Percentiles rank a stretch among this genome's conserved stretches.
These are phyloP conservation scores for Lamprologus tigripictilis DNA, from an alignment of 2,113 vertebrate species.

Conservation along the genomic window DNA sequence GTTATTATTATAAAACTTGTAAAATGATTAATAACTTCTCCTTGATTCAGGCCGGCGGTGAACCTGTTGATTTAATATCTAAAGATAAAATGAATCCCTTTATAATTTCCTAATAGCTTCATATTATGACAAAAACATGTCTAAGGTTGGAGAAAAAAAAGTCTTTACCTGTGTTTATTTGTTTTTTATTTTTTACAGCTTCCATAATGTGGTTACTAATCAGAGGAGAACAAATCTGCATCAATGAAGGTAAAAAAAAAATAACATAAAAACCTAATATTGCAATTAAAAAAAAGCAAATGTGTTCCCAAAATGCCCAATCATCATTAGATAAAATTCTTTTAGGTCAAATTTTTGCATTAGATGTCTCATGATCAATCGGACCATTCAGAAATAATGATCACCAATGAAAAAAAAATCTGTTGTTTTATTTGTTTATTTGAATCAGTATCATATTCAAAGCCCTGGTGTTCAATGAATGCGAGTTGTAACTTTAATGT, in stretches of 20 bases:
- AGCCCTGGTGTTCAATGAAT: neutral
- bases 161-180: neutral
- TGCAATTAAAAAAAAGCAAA: accelerated
- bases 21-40: neutral
- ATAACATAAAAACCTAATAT: neutral
- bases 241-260: accelerated
- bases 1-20: neutral
- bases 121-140: neutral
- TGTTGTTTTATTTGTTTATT: neutral
- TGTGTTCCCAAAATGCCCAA: accelerated
- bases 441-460: neutral
- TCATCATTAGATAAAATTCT: neutral
- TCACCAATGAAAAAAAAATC: neutral
- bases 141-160: neutral
- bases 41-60: accelerated
- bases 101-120: neutral
- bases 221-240: neutral
- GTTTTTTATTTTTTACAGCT: neutral
- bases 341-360: neutral
- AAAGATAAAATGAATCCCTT: neutral
- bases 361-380: neutral
- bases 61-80: neutral
- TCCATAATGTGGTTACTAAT: neutral
- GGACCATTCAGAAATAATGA: neutral
- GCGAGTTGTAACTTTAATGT: neutral